A percentile compares a stretch with the other conserved stretches of the same genome.
Conservation (phyloP, 2,797 vertebrate species). For the Xerus rutilus region DNA sequence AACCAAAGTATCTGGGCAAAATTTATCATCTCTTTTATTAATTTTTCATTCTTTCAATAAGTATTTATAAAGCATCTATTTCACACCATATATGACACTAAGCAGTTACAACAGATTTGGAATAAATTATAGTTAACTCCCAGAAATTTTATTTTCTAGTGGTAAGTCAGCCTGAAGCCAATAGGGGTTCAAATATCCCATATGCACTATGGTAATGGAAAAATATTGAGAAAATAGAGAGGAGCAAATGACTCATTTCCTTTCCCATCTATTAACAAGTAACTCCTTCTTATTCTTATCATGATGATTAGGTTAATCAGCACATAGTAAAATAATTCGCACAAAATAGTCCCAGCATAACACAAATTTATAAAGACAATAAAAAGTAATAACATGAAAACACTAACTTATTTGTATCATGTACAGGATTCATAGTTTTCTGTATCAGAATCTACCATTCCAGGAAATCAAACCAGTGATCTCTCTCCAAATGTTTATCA, state of each 20-base stretch:
- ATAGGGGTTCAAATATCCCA: neutral
- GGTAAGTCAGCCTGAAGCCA: neutral
- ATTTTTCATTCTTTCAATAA: constrained; percentile 4
- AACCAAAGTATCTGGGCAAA: neutral
- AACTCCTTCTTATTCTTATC: neutral
- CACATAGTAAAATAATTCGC: neutral
- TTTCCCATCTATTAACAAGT: neutral
- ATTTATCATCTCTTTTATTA: neutral
- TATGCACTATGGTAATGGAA: neutral
- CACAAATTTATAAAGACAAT: constrained; percentile 2
- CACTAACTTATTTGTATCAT: neutral
- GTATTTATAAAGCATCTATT: neutral
- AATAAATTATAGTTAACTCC: constrained; percentile 18
- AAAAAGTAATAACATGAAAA: neutral
- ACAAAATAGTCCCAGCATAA: neutral
- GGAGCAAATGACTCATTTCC: neutral
- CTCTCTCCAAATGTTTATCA: neutral
- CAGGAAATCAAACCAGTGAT: constrained; percentile 19
- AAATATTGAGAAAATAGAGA: neutral
- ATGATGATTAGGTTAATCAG: neutral
- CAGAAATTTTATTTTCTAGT: neutral
- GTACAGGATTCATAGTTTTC: neutral
- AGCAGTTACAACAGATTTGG: neutral
- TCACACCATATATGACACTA: neutral
- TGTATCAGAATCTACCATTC: neutral